Base-by-base conservation (phyloP, 1,140 invertebrate species). In the Drosophila orosa region DNA sequence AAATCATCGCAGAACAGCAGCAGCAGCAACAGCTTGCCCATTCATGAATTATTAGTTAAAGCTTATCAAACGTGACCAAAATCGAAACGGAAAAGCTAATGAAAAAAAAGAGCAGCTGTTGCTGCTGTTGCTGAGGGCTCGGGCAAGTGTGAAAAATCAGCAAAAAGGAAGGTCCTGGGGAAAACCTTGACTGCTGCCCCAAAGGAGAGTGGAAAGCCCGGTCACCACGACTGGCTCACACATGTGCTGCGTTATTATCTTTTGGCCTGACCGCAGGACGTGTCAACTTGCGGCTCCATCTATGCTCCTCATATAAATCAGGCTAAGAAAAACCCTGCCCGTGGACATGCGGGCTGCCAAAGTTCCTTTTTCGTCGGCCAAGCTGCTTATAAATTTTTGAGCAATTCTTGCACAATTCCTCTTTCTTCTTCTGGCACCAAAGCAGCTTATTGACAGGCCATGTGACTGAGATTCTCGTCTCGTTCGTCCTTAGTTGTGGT, bases 31-130 rank as follows among this genome's bases (percentile, higher is more conserved):
- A 86, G 83, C 83, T 67, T 86, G 84, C 61, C 72, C 81, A 73
- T 87, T 83, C 79, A 89, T 86, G 83, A 87, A 86, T 87, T 86
- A 86, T 86, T 87, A 83, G 79, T 67, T 83, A 50, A 50, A 87
- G 83, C 83, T 86, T 86, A 86, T 86, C 83, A 86, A 86, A 86
- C 83, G 83, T 86, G 83, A 86, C 83, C 79, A 76, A 86, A 86
- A 79, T 86, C 55, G 54, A 22, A 82, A 73, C 63, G 71, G 74
- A 66, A 75, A 66, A 75, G 79, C 77, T 86, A 87, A 86, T 86
- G 81, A 87, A 76, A 78, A 74, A 55, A 69, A 47, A 48, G 7
- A 47, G 39, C 39, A 27, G 37, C 33, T 57, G 60, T 44, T 55
- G 65, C 83, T 82, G 78, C 78, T 86, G 81, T 65, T 45, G 58